A percentile compares a stretch with the other conserved stretches of the same genome.
Conservation (phyloP, 2,888 invertebrate species). For the Andrena flavipes region DNA sequence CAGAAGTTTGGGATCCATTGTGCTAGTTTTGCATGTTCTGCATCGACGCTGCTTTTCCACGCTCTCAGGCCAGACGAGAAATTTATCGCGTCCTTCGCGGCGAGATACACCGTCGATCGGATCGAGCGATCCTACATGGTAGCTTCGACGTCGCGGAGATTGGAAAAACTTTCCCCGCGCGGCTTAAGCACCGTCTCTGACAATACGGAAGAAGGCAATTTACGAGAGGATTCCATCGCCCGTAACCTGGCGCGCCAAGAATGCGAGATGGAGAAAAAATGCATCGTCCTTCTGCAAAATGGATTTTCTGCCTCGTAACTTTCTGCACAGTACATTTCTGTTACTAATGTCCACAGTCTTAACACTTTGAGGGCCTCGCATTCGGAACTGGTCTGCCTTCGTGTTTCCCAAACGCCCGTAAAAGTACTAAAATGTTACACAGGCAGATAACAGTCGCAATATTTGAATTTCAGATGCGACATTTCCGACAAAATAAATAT, state of each 20-base stretch:
- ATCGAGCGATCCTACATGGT: conserved; percentile 34
- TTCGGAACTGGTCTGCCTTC: background rate
- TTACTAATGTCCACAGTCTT: background rate
- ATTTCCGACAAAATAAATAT: conserved; percentile 25
- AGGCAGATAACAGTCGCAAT: background rate
- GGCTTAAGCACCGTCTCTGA: conserved; percentile 57
- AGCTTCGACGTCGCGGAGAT: conserved; percentile 46
- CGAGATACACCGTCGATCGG: conserved; percentile 45
- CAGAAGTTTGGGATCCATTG: background rate
- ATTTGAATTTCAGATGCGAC: conserved; percentile 35
- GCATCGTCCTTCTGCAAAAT: conserved; percentile 45
- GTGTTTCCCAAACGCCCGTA: background rate
- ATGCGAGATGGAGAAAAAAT: conserved; percentile 34
- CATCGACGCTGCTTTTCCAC: conserved; percentile 4
- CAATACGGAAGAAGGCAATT: conserved; percentile 69
- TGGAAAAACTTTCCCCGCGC: conserved; percentile 65
- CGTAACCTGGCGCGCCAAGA: conserved; percentile 42
- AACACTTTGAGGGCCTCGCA: background rate
- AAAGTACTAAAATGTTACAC: background rate
- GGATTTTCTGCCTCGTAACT: conserved; percentile 28
- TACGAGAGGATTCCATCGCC: conserved; percentile 58
- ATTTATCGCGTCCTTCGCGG: conserved; percentile 63
- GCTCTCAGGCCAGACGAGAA: conserved; percentile 19
- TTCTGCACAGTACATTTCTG: background rate
- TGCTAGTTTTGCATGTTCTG: background rate